Base-by-base conservation (phyloP, 2,797 vertebrate genomes). In the Oryzias sinensis region DNA sequence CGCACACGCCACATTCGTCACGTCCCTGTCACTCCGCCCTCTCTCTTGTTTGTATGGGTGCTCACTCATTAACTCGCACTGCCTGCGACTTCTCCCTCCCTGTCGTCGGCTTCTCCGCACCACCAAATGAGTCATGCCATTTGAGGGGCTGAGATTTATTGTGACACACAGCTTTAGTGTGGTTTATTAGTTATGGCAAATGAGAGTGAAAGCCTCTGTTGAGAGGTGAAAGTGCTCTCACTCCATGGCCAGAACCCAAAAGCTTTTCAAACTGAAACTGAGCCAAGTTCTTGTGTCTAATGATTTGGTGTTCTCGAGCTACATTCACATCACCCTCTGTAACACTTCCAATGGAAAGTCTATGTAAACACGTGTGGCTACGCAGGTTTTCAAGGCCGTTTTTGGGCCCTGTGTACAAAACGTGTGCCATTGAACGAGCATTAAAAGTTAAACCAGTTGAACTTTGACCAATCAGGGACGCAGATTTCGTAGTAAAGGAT, bases 111-210 rank as follows among this genome's bases (percentile, higher is more conserved):
- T 56, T 65, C 65, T 53, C 71, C 47, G 54, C 59, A 43, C 67
- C 54, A 40, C 43, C 65, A 33, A 80, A 75, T 81, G 84, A 85
- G 75, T 83, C 85, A 82, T 70, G 73, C 72, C 71, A 42, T 83
- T 81, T 29, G 61, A 59, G 73, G 55, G 51, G 69, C 73, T 29
- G 65, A 77, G 83, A 84, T 87, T 76, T 83, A 87, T 75, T 71
- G 80, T 72, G 79, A 82, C 78, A 60, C 72, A 63, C 57, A 4
- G 72, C 74, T 72, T 81, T 68, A 72, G 71, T 61, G 79, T 76
- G 72, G 80, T 81, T 82, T 87, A 84, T 87, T 84, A 84, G 83
- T 84, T 82, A 76, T 81, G 74, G 86, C 70, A 80, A 88, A 87
- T 71, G 76, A 82, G 70, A 86, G 74, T 74, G 68, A 77, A 70